Base-by-base conservation (phyloP, 1,140 invertebrate genomes). In the Hylaeus anthracinus region DNA sequence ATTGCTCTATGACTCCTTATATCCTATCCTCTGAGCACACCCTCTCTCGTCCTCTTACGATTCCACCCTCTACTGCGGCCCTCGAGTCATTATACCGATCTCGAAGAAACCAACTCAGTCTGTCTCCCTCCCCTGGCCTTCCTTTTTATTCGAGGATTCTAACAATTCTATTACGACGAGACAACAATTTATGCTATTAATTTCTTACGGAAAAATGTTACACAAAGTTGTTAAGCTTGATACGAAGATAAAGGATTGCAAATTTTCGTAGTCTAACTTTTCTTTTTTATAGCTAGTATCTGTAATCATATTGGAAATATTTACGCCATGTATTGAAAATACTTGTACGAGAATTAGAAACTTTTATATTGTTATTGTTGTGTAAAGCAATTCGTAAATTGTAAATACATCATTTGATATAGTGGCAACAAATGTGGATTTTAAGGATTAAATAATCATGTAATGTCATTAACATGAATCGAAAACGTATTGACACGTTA, bases 1-100 rank as follows among this genome's bases (percentile, higher is more conserved):
- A 93, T 93, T 92, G 91, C 90, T 88, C 89, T 90, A 90, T 90
- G 92, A 92, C 91, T 92, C 85, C 89, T 91, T 92, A 91, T 88
- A 88, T 86, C 87, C 88, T 81, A 87, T 76, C 76, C 83, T 79
- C 81, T 72, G 69, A 58, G 74, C 78, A 76, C 76, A 71, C 83
- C 82, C 64, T 79, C 80, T 69, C 72, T 60, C 74, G 53, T 64
- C 45, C 82, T 69, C 85, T 81, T 81, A 73, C 85, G 72, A 88
- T 89, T 84, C 86, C 82, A 81, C 76, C 80, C 43, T 69, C 77
- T 53, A 53, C 66, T 60, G 58, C 56, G 61, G 73, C 65, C 63
- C 73, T 56, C 63, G 58, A 86, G 75, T 86, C 80, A 86, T 88
- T 86, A 88, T 86, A 82, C 84, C 86, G 86, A 87, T 88, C 84